Evolutionary conservation across 2,888 invertebrate species (phyloP), one percentile per base, ranked within the genome.

Genomic region (Amiota communis): DNA sequence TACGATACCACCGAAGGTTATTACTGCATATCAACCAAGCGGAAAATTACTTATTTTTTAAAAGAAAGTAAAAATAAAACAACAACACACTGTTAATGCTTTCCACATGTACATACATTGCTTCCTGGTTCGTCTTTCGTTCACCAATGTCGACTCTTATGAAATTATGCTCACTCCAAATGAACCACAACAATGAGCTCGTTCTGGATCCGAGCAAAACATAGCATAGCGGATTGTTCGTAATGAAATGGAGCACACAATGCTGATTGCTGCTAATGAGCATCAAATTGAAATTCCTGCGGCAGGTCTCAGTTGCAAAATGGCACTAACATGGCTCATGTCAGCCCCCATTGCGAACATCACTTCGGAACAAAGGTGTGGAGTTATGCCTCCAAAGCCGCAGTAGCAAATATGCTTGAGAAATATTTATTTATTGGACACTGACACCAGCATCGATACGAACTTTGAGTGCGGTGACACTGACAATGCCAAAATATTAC

Each of bases 31-130:
- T 36, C 81, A 85, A 70, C 79, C 76, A 81, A 76, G 80, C 78
- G 75, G 81, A 85, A 85, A 85, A 85, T 85, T 81, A 85, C 79
- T 83, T 85, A 79, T 80, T 80, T 78, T 79, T 76, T 56, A 36
- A 36, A 36, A 36, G 36, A 36, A 36, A 36, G 3, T 36, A 6
- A 36, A 36, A 36, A 2, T 6, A 36, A 2, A 36, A 2, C 6
- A 36, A 36, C 4, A 2, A 36, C 4, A 36, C 36, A 36, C 8
- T 73, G 72, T 78, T 76, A 77, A 77, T 80, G 79, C 72, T 36
- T 36, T 36, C 6, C 36, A 6, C 36, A 36, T 4, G 2, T 36
- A 36, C 36, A 36, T 36, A n/a, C 36, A 6, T 36, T n/a, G n/a
- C n/a, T 36, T 36, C 36, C 36, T 36, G 2, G 8, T 36, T 36